phyloP scores from a whole-genome alignment of 2,888 invertebrate species.

The Halictus ligatus region DNA sequence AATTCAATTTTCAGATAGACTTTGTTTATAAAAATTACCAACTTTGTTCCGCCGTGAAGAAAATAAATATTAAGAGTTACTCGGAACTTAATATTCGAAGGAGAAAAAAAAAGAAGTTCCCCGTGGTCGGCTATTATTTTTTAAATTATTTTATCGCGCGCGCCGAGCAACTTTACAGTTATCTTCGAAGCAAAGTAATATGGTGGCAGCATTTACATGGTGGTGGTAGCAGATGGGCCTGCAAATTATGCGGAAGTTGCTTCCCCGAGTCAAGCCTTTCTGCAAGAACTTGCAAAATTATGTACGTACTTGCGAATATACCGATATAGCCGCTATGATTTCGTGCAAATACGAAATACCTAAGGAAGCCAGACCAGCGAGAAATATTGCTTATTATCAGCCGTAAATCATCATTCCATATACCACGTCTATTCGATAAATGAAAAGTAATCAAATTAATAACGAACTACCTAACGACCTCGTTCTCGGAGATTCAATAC shows the following conservation, averaged over 20 bases:
- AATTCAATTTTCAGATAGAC: background rate
- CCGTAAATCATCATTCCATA: background rate
- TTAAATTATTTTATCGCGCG: background rate
- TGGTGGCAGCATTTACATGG: slow-evolving; percentile 16
- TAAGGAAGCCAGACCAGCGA: background rate
- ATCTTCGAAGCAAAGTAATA: background rate
- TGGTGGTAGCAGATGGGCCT: slow-evolving; percentile 19
- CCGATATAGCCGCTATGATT: slow-evolving; percentile 18
- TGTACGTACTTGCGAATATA: slow-evolving; percentile 25
- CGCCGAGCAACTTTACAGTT: slow-evolving; percentile 11
- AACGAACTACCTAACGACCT: too few relatives aligned
- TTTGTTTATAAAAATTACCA: background rate
- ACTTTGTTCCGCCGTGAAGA: too few relatives aligned
- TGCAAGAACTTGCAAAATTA: slow-evolving; percentile 40
- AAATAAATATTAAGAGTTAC: background rate
- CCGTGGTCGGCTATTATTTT: background rate
- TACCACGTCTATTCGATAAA: background rate
- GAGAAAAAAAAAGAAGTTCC: background rate
- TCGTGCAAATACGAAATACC: background rate
- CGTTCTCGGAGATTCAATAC: background rate
- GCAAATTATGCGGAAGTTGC: slow-evolving; percentile 33
- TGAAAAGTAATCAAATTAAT: background rate
- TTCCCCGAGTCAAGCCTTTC: slow-evolving; percentile 5
- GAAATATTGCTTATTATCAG: background rate
- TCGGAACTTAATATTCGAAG: background rate